phyloP scores from a whole-genome alignment of 2,888 invertebrate genomes.

The Ptychoptera albimana region DNA sequence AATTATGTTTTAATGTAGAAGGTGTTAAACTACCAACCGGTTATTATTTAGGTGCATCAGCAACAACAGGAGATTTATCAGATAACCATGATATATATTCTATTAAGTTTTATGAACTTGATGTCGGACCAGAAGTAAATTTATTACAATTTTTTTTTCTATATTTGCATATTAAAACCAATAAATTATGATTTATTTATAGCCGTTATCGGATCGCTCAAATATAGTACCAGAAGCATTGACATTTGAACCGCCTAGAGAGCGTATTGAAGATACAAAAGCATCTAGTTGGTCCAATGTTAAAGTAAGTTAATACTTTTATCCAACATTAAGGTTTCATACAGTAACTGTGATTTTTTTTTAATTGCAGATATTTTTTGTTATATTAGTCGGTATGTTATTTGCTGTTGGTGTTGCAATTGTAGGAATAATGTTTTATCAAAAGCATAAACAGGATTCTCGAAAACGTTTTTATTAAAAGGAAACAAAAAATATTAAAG shows the following conservation, averaged over 20 bases:
- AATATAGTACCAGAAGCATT: slow-evolving; percentile 77
- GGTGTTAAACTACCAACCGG: slow-evolving; percentile 88
- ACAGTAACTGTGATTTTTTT: slow-evolving; percentile 1
- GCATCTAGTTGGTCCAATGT: slow-evolving; percentile 76
- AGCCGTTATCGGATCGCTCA: slow-evolving; percentile 42
- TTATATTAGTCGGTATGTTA: slow-evolving; percentile 71
- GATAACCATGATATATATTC: slow-evolving; percentile 94
- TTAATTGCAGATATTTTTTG: slow-evolving; percentile 47
- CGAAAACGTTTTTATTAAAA: slow-evolving; percentile 56
- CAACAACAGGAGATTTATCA: slow-evolving; percentile 91
- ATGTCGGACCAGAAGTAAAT: slow-evolving; percentile 23
- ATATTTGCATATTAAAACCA: slow-evolving; percentile 1
- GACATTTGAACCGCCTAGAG: slow-evolving; percentile 81
- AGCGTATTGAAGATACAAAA: slow-evolving; percentile 76
- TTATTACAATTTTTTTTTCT: slow-evolving; percentile 4
- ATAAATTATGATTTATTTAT: slow-evolving; percentile 5
- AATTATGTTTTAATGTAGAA: slow-evolving; percentile 76
- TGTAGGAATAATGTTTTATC: slow-evolving; percentile 82
- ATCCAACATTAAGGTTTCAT: not conserved
- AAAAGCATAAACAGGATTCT: slow-evolving; percentile 77
- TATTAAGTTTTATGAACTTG: slow-evolving; percentile 83
- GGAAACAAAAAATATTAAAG: too few relatives aligned
- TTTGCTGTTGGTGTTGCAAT: slow-evolving; percentile 70
- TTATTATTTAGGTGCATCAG: slow-evolving; percentile 85
- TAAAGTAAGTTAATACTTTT: slow-evolving; percentile 30